phyloP scores from a whole-genome alignment of 1,140 invertebrate genomes.

The Stegodyphus dumicola region DNA sequence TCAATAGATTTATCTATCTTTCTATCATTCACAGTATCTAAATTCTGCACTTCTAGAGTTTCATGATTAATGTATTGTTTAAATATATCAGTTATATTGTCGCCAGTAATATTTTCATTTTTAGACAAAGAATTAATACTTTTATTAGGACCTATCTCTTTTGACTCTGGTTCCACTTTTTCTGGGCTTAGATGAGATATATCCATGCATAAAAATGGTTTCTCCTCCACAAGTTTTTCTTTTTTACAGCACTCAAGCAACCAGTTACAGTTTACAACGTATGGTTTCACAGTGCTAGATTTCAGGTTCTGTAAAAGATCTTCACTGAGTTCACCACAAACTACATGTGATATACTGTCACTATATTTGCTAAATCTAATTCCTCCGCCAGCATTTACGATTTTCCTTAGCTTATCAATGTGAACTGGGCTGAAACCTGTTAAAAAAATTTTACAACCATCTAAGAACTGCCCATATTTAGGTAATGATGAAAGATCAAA shows the following conservation, averaged over 20 bases:
- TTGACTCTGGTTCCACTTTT: not conserved
- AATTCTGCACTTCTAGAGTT: not conserved
- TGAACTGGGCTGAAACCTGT: constrained; percentile 75
- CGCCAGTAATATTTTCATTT: not conserved
- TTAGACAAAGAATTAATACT: not conserved
- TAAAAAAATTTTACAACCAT: constrained; percentile 81
- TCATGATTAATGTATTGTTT: constrained; percentile 25
- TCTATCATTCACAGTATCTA: not conserved
- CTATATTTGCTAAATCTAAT: constrained; percentile 81
- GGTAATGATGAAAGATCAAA: constrained; percentile 70
- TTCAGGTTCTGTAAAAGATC: constrained; percentile 65
- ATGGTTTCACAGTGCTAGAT: constrained; percentile 71
- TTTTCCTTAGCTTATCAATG: constrained; percentile 80
- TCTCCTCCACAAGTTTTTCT: constrained; percentile 74
- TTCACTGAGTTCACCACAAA: constrained; percentile 74
- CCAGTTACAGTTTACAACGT: constrained; percentile 79
- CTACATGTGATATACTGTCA: constrained; percentile 82
- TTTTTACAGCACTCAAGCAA: constrained; percentile 78
- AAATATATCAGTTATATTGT: constrained; percentile 33
- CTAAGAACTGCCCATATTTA: constrained; percentile 81
- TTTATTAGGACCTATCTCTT: not conserved
- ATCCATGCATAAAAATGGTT: constrained; percentile 61
- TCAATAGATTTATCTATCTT: not conserved
- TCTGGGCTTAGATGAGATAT: constrained; percentile 9
- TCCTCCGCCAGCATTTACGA: constrained; percentile 83